Evolutionary conservation across 1,140 invertebrate genomes (phyloP).

Genomic region (Cotesia chilonis): DNA sequence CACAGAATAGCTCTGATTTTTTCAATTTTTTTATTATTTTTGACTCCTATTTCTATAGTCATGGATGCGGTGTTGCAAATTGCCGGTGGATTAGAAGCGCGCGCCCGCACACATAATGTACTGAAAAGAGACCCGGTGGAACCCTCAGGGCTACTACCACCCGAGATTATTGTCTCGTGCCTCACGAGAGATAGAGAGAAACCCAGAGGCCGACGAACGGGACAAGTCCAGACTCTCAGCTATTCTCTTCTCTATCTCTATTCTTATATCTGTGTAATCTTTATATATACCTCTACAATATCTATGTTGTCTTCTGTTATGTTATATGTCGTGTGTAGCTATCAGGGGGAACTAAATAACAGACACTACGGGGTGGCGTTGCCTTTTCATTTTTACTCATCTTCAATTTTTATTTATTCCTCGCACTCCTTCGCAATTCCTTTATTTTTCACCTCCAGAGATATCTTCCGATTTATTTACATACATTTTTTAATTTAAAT

Average conservation of each 20-base stretch:
- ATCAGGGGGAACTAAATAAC: slow-evolving; percentile 24
- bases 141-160: slow-evolving; percentile 26
- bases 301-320: not conserved
- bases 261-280: not conserved
- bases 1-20: slow-evolving; percentile 5
- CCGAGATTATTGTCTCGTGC: slow-evolving; percentile 55
- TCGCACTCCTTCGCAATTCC: not conserved
- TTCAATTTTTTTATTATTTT: slow-evolving; percentile 27
- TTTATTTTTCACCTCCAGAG: not conserved
- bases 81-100: slow-evolving; percentile 53
- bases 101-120: slow-evolving; percentile 43
- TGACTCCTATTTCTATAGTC: slow-evolving; percentile 32
- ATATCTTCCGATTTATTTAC: too few species aligned
- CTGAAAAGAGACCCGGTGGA: slow-evolving; percentile 3
- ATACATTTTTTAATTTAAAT: too few species aligned
- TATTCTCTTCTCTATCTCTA: not conserved
- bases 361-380: slow-evolving; percentile 29
- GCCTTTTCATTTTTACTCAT: slow-evolving; percentile 15
- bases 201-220: slow-evolving; percentile 1
- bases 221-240: not conserved
- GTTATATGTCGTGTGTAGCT: not conserved
- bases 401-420: not conserved
- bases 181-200: slow-evolving; percentile 43
- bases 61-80: slow-evolving; percentile 44
- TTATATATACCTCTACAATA: too few species aligned